Conservation (phyloP, 2,113 vertebrate species). For the Apteryx owenii region DNA sequence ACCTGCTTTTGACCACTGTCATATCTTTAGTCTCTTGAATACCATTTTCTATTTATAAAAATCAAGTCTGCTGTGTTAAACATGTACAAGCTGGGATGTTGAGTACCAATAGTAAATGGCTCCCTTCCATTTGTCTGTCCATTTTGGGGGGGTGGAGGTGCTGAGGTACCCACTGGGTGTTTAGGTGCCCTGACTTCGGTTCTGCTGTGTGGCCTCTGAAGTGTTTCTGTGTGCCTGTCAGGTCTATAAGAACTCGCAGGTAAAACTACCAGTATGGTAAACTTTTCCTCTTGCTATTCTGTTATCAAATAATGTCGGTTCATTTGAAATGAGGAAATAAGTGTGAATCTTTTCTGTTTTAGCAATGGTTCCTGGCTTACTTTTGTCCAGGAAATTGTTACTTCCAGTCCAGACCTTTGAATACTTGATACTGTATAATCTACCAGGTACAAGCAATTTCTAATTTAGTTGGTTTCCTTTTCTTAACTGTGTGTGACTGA, state of each 20-base stretch:
- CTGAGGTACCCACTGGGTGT: not conserved
- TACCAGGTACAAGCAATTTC: not conserved
- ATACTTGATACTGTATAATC: not conserved
- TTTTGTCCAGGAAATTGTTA: not conserved
- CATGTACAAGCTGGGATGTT: not conserved
- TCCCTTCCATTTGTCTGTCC: not conserved
- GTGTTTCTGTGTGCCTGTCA: not conserved
- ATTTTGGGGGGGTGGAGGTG: not conserved
- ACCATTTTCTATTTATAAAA: not conserved
- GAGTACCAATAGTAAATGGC: not conserved
- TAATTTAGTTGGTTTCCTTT: not conserved
- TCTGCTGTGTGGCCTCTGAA: not conserved
- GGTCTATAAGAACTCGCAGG: not conserved
- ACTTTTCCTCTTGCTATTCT: not conserved
- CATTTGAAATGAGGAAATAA: not conserved
- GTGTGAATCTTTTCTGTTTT: not conserved
- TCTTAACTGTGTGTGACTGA: constrained; percentile 17
- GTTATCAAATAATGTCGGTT: not conserved
- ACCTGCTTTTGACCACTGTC: no score
- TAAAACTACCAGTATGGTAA: not conserved
- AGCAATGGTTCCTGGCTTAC: not conserved
- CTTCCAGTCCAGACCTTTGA: not conserved
- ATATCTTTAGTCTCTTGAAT: not conserved
- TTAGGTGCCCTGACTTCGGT: not conserved
- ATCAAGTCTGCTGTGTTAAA: not conserved